Evolutionary conservation across 2,797 vertebrate genomes (phyloP), one percentile per base, ranked within the genome.

Genomic region (Myotis pilosus): DNA sequence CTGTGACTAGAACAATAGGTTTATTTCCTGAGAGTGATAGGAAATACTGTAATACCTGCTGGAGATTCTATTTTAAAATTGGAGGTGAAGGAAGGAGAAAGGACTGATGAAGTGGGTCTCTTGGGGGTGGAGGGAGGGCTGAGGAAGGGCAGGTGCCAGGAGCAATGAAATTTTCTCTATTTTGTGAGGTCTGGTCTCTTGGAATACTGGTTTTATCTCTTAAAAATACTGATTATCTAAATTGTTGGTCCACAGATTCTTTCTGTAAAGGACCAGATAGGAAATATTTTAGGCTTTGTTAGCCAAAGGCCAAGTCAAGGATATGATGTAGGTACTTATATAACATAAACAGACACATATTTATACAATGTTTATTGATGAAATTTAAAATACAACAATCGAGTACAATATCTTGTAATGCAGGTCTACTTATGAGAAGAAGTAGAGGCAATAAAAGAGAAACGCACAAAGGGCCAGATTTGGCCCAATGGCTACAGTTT

Each of bases 51-150:
- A 23, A n/a, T 22, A 91, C 1, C 10, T 55, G n/a, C 5, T 51
- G 55, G 11, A 8, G 38, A 53, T 23, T 36, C 36, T 44, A 13
- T 19, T 57, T 80, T 68, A 38, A 57, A 64, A 38, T 20, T 8
- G 1, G 7, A 20, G 17, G 12, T 19, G 28, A 69, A 62, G 60
- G 60, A 62, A 62, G 30, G 62, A 28, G 36, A 19, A 74, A 57
- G 28, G 22, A 36, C n/a, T 3, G 30, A 9, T 5, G 22, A 19
- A 38, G 30, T 6, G 4, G 6, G 2, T 38, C 51, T 91, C 19
- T 2, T 11, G 5, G 16, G 1, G 25, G 25, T 25, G 12, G 60
- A 5, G 11, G 12, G 28, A 1, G 15, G 15, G 62, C 6, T 16
- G 30, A 19, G 30, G 30, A 5, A 33, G 16, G 8, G 6, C 10